Conservation (phyloP, 2,113 vertebrate genomes). For the Zootoca vivipara region DNA sequence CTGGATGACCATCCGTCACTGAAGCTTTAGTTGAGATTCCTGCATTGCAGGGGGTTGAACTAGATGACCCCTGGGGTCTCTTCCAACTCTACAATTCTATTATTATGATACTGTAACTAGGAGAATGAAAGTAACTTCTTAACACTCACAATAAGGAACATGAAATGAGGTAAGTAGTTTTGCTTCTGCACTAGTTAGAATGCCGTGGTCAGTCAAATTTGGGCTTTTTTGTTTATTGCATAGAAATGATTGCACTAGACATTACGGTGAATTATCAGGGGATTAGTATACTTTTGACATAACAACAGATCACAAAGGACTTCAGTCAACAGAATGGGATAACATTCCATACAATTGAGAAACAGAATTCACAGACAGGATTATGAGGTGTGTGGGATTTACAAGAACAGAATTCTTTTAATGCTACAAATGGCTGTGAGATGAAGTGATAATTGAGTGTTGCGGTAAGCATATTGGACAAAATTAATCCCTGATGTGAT, state of each 20-base stretch:
- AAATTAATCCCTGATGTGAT: constrained; percentile 30
- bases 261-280: not conserved
- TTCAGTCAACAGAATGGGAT: constrained; percentile 41
- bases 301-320: constrained; percentile 40
- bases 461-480: constrained; percentile 30
- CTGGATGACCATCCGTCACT: no score
- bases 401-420: constrained; percentile 51
- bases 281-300: constrained; percentile 38
- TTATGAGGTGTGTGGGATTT: constrained; percentile 59
- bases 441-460: constrained; percentile 58
- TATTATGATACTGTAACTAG: not conserved
- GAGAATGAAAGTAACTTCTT: not conserved
- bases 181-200: not conserved
- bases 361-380: constrained; percentile 43
- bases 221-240: constrained; percentile 4
- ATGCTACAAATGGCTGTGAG: constrained; percentile 51
- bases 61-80: no score
- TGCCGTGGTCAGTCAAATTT: not conserved
- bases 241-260: not conserved
- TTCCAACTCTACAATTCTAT: no score
- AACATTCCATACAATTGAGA: constrained; percentile 48
- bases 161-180: not conserved
- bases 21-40: no score
- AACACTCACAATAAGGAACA: not conserved
- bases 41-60: no score